Evolutionary conservation across 92 coral and sea anemone genomes (phyloP), one percentile per base, ranked within the genome.

Genomic region (Epizoanthus rinbou): DNA sequence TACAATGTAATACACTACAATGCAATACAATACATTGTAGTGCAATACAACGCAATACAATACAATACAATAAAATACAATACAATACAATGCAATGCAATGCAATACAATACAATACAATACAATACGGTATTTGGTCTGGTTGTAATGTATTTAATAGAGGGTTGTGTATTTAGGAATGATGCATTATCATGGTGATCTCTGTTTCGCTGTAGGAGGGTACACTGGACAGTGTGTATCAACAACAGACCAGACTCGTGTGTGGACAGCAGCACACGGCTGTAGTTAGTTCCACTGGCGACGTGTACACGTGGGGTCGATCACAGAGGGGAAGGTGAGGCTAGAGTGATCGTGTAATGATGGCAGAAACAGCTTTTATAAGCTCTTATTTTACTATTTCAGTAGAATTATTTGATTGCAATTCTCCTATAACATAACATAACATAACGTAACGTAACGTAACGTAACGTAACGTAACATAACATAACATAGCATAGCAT

Each of bases 181-280:
- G 70, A 16, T 69, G 71, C 45, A 35, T 2, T 45, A 45, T 6
- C 52, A 45, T 45, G 5, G 11, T 45, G 75, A 86, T 45, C 63
- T 60, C 58, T 54, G 76, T 79, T 54, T 45, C 31, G 3, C 71
- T 68, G 3, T 33, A 93, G 98, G 94, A 94, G 47, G 94, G 93
- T 50, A 76, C 93, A 64, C 57, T 89, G 22, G 98, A 91, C 72
- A 71, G 76, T 64, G 80, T 86, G 85, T 93, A 88, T 84, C 88
- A 92, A 75, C 94, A 86, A 16, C 35, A 75, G 43, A 94, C 89
- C 16, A 90, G 92, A 81, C 85, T 96, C 37, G 86, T 97, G 13
- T 96, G 99, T 88, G 99, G 99, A 56, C 98, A 96, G 89, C 97
- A 94, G 81, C 99, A 96, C 80, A 91, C 99, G 13, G 99, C 99